Percentiles rank a stretch among this genome's conserved stretches.
Conservation (phyloP, 2,113 vertebrate genomes). For the Nerophis lumbriciformis region DNA sequence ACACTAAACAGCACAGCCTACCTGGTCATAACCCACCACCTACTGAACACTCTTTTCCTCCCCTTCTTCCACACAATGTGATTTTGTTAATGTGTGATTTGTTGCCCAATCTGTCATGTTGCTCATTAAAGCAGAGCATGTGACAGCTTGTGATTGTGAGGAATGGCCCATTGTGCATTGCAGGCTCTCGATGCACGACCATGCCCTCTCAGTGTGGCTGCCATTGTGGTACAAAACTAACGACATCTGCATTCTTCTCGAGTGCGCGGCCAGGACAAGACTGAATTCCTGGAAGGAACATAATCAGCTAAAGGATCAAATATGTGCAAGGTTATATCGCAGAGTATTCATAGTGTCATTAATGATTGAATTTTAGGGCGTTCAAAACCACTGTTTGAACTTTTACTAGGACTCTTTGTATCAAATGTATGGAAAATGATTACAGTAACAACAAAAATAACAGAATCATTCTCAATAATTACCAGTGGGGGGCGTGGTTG, state of each 20-base stretch:
- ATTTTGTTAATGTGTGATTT: slow-evolving; percentile 49
- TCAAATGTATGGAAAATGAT: no score
- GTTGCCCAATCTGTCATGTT: slow-evolving; percentile 34
- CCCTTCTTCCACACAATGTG: slow-evolving; percentile 33
- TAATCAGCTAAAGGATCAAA: background rate
- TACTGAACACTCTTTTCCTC: slow-evolving; percentile 10
- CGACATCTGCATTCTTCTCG: slow-evolving; percentile 48
- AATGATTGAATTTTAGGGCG: no score
- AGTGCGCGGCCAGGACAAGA: background rate
- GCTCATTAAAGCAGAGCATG: slow-evolving; percentile 23
- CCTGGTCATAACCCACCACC: slow-evolving; percentile 11
- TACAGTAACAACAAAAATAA: no score
- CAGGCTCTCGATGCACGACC: slow-evolving; percentile 41
- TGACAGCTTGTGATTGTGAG: slow-evolving; percentile 23
- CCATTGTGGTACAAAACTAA: slow-evolving; percentile 50
- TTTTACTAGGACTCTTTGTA: no score
- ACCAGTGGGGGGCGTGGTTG: no score
- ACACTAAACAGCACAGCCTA: slow-evolving; percentile 24
- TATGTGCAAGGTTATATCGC: background rate
- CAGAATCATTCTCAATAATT: no score
- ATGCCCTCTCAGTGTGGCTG: slow-evolving; percentile 38
- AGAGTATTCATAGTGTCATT: background rate
- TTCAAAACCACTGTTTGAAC: no score
- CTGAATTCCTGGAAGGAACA: slow-evolving; percentile 2
- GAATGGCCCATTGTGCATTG: slow-evolving; percentile 33